phyloP scores from a whole-genome alignment of 1,140 invertebrate species.

The Scylla paramamosain region DNA sequence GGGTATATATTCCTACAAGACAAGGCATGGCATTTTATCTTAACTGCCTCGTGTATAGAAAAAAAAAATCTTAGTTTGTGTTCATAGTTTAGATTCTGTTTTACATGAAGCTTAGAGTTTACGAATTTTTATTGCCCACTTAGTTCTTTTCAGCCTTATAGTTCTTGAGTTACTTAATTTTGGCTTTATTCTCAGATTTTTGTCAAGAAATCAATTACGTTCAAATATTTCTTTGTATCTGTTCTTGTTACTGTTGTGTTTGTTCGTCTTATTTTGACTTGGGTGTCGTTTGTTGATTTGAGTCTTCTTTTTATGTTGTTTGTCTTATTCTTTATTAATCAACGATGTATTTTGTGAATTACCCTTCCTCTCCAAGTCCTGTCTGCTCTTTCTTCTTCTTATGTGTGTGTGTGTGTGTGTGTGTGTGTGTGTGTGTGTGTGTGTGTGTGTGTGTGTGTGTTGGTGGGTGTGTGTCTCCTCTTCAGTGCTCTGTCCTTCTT shows the following conservation, averaged over 20 bases:
- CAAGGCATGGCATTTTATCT: too few species aligned
- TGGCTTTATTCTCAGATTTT: too few species aligned
- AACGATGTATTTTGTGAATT: slow-evolving; percentile 24
- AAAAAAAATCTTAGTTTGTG: too few species aligned
- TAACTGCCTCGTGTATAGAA: too few species aligned
- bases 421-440: neutral
- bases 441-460: slow-evolving; percentile 32
- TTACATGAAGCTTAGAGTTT: too few species aligned
- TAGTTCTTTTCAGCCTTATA: too few species aligned
- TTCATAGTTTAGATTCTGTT: too few species aligned
- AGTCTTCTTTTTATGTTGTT: neutral
- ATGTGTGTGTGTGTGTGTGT: neutral
- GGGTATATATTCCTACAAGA: too few species aligned
- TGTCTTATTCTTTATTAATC: neutral
- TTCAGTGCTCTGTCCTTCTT: neutral
- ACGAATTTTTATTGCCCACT: too few species aligned
- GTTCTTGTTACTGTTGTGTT: too few species aligned
- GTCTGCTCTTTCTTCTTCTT: neutral
- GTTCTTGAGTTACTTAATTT: too few species aligned
- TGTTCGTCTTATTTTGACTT: neutral
- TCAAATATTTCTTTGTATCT: neutral
- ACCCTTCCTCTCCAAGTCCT: slow-evolving; percentile 5
- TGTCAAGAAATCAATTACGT: neutral
- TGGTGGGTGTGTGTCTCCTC: neutral
- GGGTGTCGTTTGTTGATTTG: neutral